Percentiles rank a stretch among this genome's conserved stretches.
Evolutionary conservation across 2,888 invertebrate genomes (phyloP).

Genomic region (Terebella lapidaria): DNA sequence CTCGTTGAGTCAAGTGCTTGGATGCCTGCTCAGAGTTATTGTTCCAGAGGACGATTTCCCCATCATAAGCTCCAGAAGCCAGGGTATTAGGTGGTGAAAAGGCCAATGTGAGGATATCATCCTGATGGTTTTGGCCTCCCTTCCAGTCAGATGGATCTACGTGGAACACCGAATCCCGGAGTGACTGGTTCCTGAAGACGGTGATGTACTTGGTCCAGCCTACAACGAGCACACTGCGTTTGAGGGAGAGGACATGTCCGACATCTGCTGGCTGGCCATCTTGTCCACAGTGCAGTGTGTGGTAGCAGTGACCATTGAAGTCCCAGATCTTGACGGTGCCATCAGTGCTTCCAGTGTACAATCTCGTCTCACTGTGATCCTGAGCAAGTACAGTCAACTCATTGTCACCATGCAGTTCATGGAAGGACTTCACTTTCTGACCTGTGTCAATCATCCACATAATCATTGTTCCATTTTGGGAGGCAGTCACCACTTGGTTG

Average conservation of each 20-base stretch:
- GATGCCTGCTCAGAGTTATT: slow-evolving; percentile 48
- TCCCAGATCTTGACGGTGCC: slow-evolving; percentile 55
- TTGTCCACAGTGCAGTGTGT: slow-evolving; percentile 44
- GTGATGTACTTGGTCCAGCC: slow-evolving; percentile 52
- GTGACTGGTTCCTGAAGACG: slow-evolving; percentile 45
- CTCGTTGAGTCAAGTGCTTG: slow-evolving; percentile 36
- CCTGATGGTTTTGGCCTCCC: slow-evolving; percentile 49
- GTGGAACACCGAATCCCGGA: slow-evolving; percentile 38
- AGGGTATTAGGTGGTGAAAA: slow-evolving; percentile 44
- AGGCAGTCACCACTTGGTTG: slow-evolving; percentile 51
- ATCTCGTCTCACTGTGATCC: slow-evolving; percentile 43
- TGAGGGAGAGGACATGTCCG: slow-evolving; percentile 47
- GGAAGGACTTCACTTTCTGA: slow-evolving; percentile 52
- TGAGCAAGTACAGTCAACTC: slow-evolving; percentile 50
- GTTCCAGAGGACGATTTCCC: slow-evolving; percentile 53
- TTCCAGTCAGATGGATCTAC: slow-evolving; percentile 52
- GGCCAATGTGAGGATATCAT: slow-evolving; percentile 48
- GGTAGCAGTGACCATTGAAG: slow-evolving; percentile 52
- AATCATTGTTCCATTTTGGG: slow-evolving; percentile 47
- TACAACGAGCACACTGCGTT: slow-evolving; percentile 45
- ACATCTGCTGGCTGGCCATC: slow-evolving; percentile 49
- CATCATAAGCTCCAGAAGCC: slow-evolving; percentile 51
- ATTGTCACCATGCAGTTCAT: slow-evolving; percentile 42
- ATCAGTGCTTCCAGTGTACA: slow-evolving; percentile 50
- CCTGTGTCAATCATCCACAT: slow-evolving; percentile 54